Evolutionary conservation across 1,140 invertebrate species (phyloP).

Genomic region (Neodiprion pinetum): DNA sequence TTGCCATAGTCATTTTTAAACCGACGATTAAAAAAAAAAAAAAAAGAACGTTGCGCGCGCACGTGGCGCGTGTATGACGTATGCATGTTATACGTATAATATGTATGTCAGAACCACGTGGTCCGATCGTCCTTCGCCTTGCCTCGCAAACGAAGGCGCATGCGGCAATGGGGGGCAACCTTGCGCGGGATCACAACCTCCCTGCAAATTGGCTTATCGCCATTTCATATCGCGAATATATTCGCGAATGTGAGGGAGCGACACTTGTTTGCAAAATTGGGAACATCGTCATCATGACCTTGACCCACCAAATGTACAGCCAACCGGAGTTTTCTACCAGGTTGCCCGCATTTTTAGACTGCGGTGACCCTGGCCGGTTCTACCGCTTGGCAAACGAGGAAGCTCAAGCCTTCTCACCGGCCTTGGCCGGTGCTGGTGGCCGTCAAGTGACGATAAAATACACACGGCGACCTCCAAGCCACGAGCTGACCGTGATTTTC

Average conservation of each 20-base stretch:
- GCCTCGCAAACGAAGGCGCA: not conserved
- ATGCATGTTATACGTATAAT: no score
- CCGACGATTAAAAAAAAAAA: not conserved
- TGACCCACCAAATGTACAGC: not conserved
- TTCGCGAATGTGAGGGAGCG: not conserved
- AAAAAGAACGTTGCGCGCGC: not conserved
- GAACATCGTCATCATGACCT: not conserved
- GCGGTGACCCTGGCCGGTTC: not conserved
- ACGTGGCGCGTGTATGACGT: not conserved
- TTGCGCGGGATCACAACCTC: not conserved
- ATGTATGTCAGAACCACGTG: not conserved
- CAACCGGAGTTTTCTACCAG: not conserved
- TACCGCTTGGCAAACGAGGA: not conserved
- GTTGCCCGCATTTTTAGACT: slow-evolving; percentile 2
- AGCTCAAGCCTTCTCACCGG: not conserved
- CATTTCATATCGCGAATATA: not conserved
- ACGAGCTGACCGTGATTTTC: slow-evolving; percentile 6
- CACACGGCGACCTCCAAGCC: not conserved
- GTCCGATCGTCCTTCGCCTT: not conserved
- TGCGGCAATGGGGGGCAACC: not conserved
- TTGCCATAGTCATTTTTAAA: no score
- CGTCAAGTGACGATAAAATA: slow-evolving; percentile 7
- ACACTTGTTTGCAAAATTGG: not conserved
- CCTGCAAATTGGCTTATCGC: not conserved
- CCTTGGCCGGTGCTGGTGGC: not conserved